Conservation (phyloP, 2,888 invertebrate genomes). For the Griposia aprilina region DNA sequence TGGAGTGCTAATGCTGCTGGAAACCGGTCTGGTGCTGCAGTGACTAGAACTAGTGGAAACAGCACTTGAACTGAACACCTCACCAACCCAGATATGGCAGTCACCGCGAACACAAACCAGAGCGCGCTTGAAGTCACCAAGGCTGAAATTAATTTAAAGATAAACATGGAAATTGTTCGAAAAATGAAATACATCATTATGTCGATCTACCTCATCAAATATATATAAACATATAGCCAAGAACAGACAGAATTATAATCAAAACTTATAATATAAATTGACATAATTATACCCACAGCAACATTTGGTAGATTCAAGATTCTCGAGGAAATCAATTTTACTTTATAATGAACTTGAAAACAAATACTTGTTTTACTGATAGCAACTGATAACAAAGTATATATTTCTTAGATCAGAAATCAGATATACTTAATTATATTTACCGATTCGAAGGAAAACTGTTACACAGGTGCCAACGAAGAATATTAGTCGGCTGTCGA, state of each 20-base stretch:
- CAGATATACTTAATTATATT: conserved; percentile 66
- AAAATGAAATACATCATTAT: neutral
- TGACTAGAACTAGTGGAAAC: conserved; percentile 93
- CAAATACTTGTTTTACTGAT: conserved; percentile 7
- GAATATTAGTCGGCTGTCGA: conserved; percentile 92
- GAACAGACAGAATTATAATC: conserved; percentile 32
- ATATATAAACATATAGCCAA: neutral
- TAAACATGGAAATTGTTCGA: neutral
- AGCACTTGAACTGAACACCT: conserved; percentile 93
- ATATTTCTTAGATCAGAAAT: neutral
- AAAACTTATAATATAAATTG: conserved; percentile 12
- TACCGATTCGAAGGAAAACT: conserved; percentile 93
- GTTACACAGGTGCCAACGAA: conserved; percentile 92
- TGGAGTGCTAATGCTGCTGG: conserved; percentile 94
- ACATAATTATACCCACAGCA: conserved; percentile 2
- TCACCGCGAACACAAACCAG: conserved; percentile 90
- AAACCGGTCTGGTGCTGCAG: conserved; percentile 92
- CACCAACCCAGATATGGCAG: conserved; percentile 92
- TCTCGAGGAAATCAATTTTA: conserved; percentile 11
- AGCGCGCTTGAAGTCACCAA: conserved; percentile 82
- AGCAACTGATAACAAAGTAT: neutral
- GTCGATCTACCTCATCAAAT: neutral
- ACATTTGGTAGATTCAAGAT: conserved; percentile 20
- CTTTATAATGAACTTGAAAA: neutral
- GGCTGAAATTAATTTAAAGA: conserved; percentile 76